These are phyloP conservation scores for Eleutherodactylus coqui DNA, from an alignment of 2,797 vertebrate genomes.

Conservation along the genomic window DNA sequence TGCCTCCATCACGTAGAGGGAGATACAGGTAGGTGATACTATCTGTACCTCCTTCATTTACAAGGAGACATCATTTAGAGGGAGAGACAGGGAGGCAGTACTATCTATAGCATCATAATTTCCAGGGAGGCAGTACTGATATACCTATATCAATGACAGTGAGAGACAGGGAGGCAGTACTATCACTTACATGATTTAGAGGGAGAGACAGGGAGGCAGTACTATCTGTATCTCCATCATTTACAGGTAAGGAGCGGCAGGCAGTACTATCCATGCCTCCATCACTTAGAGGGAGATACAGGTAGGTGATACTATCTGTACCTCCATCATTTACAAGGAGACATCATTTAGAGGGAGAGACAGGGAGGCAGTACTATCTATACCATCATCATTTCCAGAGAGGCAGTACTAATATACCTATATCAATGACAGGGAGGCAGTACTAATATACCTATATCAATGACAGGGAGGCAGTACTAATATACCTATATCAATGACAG, in stretches of 20 bases:
- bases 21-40: no score
- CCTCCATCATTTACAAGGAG: no score
- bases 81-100: neutral
- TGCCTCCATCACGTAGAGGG: no score
- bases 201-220: neutral
- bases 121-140: no score
- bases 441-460: neutral
- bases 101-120: neutral
- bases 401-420: no score
- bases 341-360: neutral
- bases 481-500: neutral
- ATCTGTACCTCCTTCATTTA: neutral
- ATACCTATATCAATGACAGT: no score
- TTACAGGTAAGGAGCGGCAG: no score
- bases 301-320: no score
- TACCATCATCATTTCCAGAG: no score
- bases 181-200: neutral
- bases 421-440: neutral
- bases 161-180: neutral
- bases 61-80: neutral
- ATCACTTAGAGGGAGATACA: no score
- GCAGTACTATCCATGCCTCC: no score
- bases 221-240: neutral
- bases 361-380: neutral
- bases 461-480: neutral